phyloP scores from a whole-genome alignment of 2,113 vertebrate species.

The Psilopsiagon aurifrons region DNA sequence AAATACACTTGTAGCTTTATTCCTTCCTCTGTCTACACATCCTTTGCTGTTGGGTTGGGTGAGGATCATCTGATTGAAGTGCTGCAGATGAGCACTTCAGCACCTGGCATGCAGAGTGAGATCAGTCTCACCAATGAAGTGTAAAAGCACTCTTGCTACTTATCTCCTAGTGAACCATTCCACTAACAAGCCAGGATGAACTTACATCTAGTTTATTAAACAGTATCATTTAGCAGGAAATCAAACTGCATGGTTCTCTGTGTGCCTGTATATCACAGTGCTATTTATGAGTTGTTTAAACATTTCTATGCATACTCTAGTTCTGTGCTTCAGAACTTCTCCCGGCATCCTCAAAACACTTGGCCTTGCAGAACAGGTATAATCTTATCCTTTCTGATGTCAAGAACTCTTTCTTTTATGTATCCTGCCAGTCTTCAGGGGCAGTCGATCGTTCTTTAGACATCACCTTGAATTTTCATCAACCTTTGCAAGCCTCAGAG shows the following conservation, averaged over 20 bases:
- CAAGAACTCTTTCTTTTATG: neutral
- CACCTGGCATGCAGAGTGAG: neutral
- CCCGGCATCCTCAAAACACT: too few species aligned
- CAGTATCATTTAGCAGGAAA: neutral
- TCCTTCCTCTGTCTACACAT: neutral
- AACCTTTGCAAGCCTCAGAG: neutral
- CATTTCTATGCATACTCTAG: neutral
- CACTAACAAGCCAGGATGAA: neutral
- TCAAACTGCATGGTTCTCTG: neutral
- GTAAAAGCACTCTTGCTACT: constrained; percentile 32
- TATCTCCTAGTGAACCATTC: neutral
- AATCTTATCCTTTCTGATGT: neutral
- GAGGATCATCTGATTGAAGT: neutral
- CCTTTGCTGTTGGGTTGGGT: neutral
- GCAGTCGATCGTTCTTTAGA: neutral
- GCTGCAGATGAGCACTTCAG: neutral
- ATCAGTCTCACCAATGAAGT: constrained; percentile 6
- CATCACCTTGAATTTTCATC: neutral
- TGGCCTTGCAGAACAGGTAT: neutral
- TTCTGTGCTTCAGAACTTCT: neutral
- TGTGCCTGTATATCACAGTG: neutral
- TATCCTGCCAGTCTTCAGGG: neutral
- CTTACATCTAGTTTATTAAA: neutral
- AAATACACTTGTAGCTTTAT: neutral
- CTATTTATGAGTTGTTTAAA: neutral